phyloP scores from a whole-genome alignment of 2,888 invertebrate species.

The Stenodema calcarata region DNA sequence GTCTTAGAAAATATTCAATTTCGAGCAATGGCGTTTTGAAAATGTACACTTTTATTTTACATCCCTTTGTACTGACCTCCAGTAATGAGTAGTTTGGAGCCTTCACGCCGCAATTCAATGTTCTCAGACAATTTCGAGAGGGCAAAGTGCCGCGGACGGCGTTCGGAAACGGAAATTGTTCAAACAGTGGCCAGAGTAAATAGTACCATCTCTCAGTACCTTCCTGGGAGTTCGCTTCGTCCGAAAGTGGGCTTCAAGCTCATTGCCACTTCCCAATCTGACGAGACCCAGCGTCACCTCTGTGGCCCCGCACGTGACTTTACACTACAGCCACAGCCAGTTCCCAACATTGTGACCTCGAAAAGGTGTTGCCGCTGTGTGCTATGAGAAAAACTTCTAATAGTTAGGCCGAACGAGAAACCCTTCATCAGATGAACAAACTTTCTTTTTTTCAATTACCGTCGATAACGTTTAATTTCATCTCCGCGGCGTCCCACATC shows the following conservation, averaged over 20 bases:
- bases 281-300: not conserved
- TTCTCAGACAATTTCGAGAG: no score
- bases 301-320: not conserved
- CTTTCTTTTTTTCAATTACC: not conserved
- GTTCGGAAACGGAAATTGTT: no score
- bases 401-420: not conserved
- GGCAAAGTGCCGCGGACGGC: no score
- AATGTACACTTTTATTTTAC: no score
- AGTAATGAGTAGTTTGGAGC: no score
- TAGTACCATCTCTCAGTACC: no score
- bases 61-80: no score
- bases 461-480: not conserved
- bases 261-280: not conserved
- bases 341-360: not conserved
- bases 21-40: no score
- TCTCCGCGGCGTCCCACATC: not conserved
- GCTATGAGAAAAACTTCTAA: not conserved
- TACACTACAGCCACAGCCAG: not conserved
- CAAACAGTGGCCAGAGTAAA: no score
- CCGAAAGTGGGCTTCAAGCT: not conserved
- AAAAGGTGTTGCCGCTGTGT: not conserved
- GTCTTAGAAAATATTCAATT: no score
- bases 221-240: not conserved
- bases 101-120: no score
- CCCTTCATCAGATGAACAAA: not conserved